Evolutionary conservation across 2,888 invertebrate genomes (phyloP), one percentile per base, ranked within the genome.

Genomic region (Drosophila kambysellisi): DNA sequence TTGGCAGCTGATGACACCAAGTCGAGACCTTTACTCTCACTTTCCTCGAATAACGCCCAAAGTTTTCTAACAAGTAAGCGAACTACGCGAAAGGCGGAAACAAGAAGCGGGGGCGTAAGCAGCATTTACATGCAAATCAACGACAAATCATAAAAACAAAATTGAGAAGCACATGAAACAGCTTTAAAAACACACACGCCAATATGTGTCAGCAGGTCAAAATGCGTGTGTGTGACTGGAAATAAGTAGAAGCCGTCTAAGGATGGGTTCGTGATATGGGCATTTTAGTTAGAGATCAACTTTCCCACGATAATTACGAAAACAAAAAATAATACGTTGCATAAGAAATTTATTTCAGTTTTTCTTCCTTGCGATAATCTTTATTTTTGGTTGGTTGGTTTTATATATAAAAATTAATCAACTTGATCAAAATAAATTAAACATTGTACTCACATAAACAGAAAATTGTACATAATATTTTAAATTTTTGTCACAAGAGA

Each of bases 111-210:
- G 83, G 88, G 90, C 86, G 74, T 75, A 72, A 76, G 74, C 76
- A 54, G 66, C 86, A 85, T 90, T 90, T 78, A 87, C 83, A 87
- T 87, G 87, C 77, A 88, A 88, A 90, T 87, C 73, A 39, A 68
- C 48, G 58, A 68, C 53, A 76, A 57, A 74, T 84, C 85, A 88
- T 89, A 85, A 84, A 83, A 79, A 71, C 65, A 50, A 74, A 71
- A 75, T 74, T 65, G 65, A 68, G 84, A 84, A 78, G 68, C 76
- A 81, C 80, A 65, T 69, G 76, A 53, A 67, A 70, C 73, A 68
- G 70, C 72, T 70, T 53, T 37, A 29, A 43, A 60, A 58, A 32
- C 33, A 59, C 67, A 64, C 41, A 50, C 48, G 51, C 0, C 62
- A 61, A 86, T 87, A 69, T 86, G 74, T 88, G 90, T 89, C 76